These are phyloP conservation scores for Crocidura indochinensis DNA, from an alignment of 2,797 vertebrate genomes.

Conservation along the genomic window DNA sequence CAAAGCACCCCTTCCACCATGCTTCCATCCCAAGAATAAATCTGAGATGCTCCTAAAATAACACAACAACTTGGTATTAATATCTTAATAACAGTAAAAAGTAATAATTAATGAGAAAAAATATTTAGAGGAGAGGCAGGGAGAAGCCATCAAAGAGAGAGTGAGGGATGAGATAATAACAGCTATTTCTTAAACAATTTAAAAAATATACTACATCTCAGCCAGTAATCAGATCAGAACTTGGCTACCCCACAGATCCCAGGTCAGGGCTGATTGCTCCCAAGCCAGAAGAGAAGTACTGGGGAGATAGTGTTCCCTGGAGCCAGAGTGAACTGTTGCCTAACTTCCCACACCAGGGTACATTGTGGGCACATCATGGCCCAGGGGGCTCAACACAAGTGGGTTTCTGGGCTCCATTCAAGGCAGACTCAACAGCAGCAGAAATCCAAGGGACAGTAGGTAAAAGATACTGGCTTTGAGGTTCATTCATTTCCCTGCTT, in stretches of 20 bases:
- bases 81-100: slow-evolving; percentile 40
- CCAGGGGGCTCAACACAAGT: background rate
- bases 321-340: background rate
- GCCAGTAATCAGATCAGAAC: background rate
- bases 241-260: too few species aligned
- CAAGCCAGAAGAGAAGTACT: background rate
- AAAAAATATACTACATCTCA: too few species aligned
- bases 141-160: background rate
- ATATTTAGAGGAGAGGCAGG: background rate
- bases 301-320: background rate
- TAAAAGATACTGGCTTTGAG: background rate
- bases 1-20: background rate
- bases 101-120: slow-evolving; percentile 30
- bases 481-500: background rate
- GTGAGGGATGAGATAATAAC: background rate
- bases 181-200: too few species aligned
- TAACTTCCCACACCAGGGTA: background rate
- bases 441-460: background rate
- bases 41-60: background rate
- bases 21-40: background rate
- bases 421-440: background rate
- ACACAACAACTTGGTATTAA: background rate
- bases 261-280: background rate
- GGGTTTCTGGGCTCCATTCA: background rate
- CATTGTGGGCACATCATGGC: too few species aligned